Base-by-base conservation (phyloP, 2,888 invertebrate genomes). In the Agonopterix alstromeriana region DNA sequence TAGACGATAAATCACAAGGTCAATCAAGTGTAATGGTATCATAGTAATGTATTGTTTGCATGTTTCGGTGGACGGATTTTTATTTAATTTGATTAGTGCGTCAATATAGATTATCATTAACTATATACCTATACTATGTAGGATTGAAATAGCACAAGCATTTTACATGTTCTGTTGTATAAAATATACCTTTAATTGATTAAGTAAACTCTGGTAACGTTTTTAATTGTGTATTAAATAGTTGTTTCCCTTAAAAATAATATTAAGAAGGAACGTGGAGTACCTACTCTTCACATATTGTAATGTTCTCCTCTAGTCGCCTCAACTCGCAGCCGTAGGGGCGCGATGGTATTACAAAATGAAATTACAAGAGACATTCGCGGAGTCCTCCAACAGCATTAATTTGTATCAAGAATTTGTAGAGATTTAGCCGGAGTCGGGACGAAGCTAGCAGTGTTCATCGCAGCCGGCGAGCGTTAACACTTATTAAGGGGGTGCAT, bases 401-500 rank as follows among this genome's bases (percentile, higher is more conserved):
- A 84, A 88, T 87, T 88, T 87, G 87, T 87, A 85, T 85, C 83
- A 87, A 86, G 88, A 87, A 87, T 87, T 88, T 84, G 87, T 83
- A 84, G 84, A 86, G 87, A 87, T 87, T 88, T 85, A 81, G 85
- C 83, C 75, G 76, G 78, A 82, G 82, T 81, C 77, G 74, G 72
- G 76, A 73, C 75, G 67, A 75, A 80, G 27, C 27, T 7, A 27
- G 27, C 27, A 27, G 82, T 82, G 85, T 82, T 82, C 79, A 74
- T 81, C 81, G 81, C 86, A 83, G 84, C 78, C 82, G 85, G 84
- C 83, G 81, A 84, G 80, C 86, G 85, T 87, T 86, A 85, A 86
- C 87, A 86, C 87, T 86, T 87, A 88, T 88, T 87, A 87, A 86
- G 87, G 86, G 85, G 86, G 84, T 86, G 87, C 88, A 88, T 88